Evolutionary conservation across 2,113 vertebrate species (phyloP).

Genomic region (Takifugu bimaculatus): DNA sequence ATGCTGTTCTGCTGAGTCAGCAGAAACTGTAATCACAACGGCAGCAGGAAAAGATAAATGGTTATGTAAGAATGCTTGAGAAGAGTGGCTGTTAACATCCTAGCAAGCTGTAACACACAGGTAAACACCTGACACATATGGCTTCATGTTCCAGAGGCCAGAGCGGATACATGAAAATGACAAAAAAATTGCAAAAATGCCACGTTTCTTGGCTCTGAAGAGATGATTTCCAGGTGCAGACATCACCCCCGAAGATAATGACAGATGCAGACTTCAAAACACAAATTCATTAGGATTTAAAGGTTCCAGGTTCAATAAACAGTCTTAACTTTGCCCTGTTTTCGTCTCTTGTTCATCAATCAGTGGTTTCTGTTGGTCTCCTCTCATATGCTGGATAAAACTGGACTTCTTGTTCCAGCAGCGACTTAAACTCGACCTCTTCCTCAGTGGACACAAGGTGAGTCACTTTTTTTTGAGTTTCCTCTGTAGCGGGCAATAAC

Average conservation of each 20-base stretch:
- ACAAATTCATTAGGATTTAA: too few species aligned
- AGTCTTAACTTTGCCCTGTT: too few species aligned
- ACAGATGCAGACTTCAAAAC: too few species aligned
- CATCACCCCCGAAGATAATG: too few species aligned
- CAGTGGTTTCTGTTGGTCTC: background rate
- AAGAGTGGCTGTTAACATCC: background rate
- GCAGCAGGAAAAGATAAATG: conserved; percentile 8
- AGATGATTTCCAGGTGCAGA: too few species aligned
- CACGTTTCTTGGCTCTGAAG: too few species aligned
- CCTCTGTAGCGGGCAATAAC: conserved; percentile 65
- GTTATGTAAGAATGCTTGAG: conserved; percentile 13
- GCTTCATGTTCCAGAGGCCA: too few species aligned
- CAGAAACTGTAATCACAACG: conserved; percentile 9
- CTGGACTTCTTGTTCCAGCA: conserved; percentile 4
- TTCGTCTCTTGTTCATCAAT: background rate
- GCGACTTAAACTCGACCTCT: conserved; percentile 18
- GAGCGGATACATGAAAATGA: too few species aligned
- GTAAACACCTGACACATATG: too few species aligned
- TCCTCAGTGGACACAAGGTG: conserved; percentile 23
- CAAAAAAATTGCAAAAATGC: too few species aligned
- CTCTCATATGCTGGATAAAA: background rate
- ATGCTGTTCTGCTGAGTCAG: conserved; percentile 31
- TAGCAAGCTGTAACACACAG: too few species aligned
- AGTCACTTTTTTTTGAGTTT: conserved; percentile 53
- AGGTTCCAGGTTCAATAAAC: too few species aligned